Base-by-base conservation (phyloP, 2,797 vertebrate species). In the Dendrocincla tyrannina region DNA sequence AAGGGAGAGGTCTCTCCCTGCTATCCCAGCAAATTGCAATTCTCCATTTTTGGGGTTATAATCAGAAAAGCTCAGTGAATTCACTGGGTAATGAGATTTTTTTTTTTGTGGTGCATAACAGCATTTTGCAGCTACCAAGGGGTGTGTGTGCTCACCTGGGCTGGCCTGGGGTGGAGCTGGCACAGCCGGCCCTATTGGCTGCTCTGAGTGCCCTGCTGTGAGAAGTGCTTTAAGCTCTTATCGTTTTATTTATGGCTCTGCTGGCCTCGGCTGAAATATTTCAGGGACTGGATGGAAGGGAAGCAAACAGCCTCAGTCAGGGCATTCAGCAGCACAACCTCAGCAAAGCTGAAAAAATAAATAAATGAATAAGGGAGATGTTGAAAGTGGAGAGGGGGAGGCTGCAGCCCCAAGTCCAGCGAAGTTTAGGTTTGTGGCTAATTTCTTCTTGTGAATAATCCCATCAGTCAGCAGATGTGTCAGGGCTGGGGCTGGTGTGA, bases 231-330 rank as follows among this genome's bases (percentile, higher is more conserved):
- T 88, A 89, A 79, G 50, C 46, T 92, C 91, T 88, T 90, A 42
- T 25, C 50, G 8, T 78, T 80, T 84, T 83, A 60, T 70, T 96
- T 95, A 81, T 70, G 76, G 30, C 30, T 88, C 70, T 96, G 60
- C 68, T 89, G 68, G 79, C 59, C 82, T 89, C 32, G 3, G 78
- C 68, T 83, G 73, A 62, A 79, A 30, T 93, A 41, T 72, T 87
- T 59, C 37, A 24, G 64, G 70, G 37, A 25, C 25, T 64, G 72
- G 79, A 19, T 81, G 47, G 76, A 80, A 55, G 58, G 50, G 66
- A 85, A 81, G 53, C 50, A 78, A 74, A 41, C 53, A 49, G 67
- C 52, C 64, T 80, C 4, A 2, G 74, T 90, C 16, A 10, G 76
- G 76, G 49, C 0, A 0, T 59, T 92, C 47, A 70, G 75, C 56